Evolutionary conservation across 2,888 invertebrate genomes (phyloP).

Genomic region (Silvanus unidentatus): DNA sequence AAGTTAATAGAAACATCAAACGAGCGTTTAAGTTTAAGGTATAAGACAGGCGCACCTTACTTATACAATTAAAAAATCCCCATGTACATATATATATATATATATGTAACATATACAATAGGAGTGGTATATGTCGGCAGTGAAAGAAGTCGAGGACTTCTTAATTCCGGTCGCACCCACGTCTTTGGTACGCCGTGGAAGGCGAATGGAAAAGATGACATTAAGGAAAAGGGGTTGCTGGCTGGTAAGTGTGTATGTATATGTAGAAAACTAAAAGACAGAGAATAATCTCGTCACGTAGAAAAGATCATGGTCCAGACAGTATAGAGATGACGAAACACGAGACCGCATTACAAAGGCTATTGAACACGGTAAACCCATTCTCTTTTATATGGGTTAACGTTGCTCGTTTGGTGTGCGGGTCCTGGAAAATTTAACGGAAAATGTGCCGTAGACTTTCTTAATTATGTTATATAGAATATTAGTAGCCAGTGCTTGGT

Average conservation of each 20-base stretch:
- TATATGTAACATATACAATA: constrained; percentile 14
- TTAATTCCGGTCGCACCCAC: constrained; percentile 26
- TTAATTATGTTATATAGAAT: constrained; percentile 19
- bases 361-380: not conserved
- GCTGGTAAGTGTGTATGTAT: too few species aligned
- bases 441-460: constrained; percentile 3
- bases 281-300: constrained; percentile 31
- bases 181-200: constrained; percentile 14
- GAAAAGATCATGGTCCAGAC: constrained; percentile 33
- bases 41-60: constrained; percentile 16
- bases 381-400: too few species aligned
- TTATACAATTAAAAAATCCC: constrained; percentile 11
- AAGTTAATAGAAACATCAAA: constrained; percentile 9
- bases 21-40: constrained; percentile 9
- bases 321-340: constrained; percentile 29
- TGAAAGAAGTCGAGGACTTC: constrained; percentile 19
- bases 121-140: constrained; percentile 19
- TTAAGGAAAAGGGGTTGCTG: constrained; percentile 14
- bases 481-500: constrained; percentile 14
- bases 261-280: too few species aligned
- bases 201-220: constrained; percentile 22
- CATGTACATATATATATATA: too few species aligned
- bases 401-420: not conserved
- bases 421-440: not conserved
- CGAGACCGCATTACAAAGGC: constrained; percentile 15